Base-by-base conservation (phyloP, 2,797 vertebrate species). In the Prunella strophiata region DNA sequence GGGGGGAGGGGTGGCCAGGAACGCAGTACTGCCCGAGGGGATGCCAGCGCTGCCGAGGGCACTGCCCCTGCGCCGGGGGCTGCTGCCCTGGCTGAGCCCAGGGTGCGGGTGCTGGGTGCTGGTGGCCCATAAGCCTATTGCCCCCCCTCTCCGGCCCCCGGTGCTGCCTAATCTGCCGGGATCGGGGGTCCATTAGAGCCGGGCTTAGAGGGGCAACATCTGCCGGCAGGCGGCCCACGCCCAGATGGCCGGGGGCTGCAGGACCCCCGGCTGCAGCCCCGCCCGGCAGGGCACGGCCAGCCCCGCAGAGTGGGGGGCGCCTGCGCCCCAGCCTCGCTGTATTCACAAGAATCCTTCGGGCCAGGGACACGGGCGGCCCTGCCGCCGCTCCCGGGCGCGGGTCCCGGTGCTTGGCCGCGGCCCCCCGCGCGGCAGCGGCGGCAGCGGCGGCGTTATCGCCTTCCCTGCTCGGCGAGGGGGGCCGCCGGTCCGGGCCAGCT, bases 171-270 rank as follows among this genome's bases (percentile, higher is more conserved):
- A 95, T 90, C 94, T 94, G 83, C 66, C 3, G 9, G 67, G 88
- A 76, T 52, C 7, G 1, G 67, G 92, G 94, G 92, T 90, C 92
- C 86, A 52, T 34, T 63, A 77, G 75, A 61, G 57, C 75, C 16
- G 34, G 57, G 92, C 94, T 95, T 94, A 95, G 71, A 90, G 94
- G 94, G 90, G 71, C 89, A 94, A 94, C 94, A 95, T 94, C 94
- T 94, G 94, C 86, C 58, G 1, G 81, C 29, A 30, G 57, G 27
- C 47, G 0, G n/a, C 34, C 58, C 3, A 5, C 2, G 10, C 94
- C 68, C 91, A 89, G 85, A 73, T 84, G 91, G 89, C 8, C 8
- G 81, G 68, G 88, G 77, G 62, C 84, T 70, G 51, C 34, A 9
- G 52, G 79, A 85, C 87, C 87, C 90, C 29, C 1, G 11, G 52